Conservation (phyloP, 1,140 invertebrate genomes). For the Metopolophium dirhodum region DNA sequence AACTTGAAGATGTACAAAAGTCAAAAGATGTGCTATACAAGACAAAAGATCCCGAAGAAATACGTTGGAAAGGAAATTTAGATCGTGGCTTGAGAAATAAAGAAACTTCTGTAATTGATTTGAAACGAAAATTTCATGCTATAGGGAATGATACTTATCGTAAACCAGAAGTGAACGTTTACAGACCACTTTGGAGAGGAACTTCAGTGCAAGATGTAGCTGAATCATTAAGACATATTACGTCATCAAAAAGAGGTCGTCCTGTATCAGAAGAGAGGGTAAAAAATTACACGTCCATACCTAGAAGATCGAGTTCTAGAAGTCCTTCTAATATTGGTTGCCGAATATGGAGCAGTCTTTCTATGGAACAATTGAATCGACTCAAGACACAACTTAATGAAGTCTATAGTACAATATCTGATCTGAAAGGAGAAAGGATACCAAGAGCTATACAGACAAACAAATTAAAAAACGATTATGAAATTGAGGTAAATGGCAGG, state of each 20-base stretch:
- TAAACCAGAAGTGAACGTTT: constrained; percentile 68
- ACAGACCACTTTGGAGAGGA: constrained; percentile 83
- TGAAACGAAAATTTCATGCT: constrained; percentile 76
- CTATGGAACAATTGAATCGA: constrained; percentile 82
- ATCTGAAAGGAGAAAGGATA: constrained; percentile 63
- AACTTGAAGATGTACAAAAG: constrained; percentile 78
- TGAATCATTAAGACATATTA: constrained; percentile 66
- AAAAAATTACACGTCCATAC: constrained; percentile 39
- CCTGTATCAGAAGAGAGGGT: constrained; percentile 59
- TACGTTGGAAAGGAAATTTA: constrained; percentile 77
- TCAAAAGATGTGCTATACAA: constrained; percentile 85
- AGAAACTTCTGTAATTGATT: constrained; percentile 85
- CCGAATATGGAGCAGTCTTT: constrained; percentile 82
- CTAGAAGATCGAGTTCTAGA: constrained; percentile 59
- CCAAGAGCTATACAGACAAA: constrained; percentile 61
- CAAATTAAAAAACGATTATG: constrained; percentile 64
- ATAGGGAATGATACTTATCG: constrained; percentile 65
- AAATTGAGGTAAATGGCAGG: constrained; percentile 64
- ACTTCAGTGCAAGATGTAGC: constrained; percentile 80
- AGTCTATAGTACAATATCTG: constrained; percentile 72
- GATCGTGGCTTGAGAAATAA: constrained; percentile 81
- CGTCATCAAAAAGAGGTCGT: constrained; percentile 60
- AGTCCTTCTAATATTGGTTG: constrained; percentile 67
- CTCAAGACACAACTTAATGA: constrained; percentile 82
- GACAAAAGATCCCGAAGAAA: constrained; percentile 73